Conservation (phyloP, 1,140 invertebrate genomes). For the Bombus picipes region DNA sequence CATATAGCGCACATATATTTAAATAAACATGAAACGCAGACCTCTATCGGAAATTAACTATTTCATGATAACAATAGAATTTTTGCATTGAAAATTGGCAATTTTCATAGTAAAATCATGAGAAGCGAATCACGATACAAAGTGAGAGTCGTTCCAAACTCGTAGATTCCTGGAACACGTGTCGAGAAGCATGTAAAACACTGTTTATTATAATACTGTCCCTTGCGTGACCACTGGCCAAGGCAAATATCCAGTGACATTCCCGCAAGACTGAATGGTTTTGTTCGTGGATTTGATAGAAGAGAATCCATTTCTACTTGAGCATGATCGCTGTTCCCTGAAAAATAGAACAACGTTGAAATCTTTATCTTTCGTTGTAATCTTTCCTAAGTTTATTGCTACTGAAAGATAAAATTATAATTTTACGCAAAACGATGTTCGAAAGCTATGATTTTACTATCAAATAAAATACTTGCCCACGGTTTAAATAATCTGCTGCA, state of each 20-base stretch:
- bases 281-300: background rate
- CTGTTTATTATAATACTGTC: no score
- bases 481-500: background rate
- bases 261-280: background rate
- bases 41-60: background rate
- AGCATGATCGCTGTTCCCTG: background rate
- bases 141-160: background rate
- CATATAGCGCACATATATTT: background rate
- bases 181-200: background rate
- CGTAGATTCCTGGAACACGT: background rate
- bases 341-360: background rate
- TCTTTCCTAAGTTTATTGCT: background rate
- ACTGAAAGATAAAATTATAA: background rate
- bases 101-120: background rate
- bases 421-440: background rate
- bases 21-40: background rate
- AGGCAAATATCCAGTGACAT: background rate
- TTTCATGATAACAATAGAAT: background rate
- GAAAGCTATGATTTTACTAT: background rate
- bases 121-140: no score
- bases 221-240: background rate
- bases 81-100: background rate
- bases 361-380: background rate
- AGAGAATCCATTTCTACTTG: background rate
- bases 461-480: background rate